Percentiles rank a stretch among this genome's conserved stretches.
Conservation (phyloP, 2,888 invertebrate genomes). For the Drosophila mayaguana region DNA sequence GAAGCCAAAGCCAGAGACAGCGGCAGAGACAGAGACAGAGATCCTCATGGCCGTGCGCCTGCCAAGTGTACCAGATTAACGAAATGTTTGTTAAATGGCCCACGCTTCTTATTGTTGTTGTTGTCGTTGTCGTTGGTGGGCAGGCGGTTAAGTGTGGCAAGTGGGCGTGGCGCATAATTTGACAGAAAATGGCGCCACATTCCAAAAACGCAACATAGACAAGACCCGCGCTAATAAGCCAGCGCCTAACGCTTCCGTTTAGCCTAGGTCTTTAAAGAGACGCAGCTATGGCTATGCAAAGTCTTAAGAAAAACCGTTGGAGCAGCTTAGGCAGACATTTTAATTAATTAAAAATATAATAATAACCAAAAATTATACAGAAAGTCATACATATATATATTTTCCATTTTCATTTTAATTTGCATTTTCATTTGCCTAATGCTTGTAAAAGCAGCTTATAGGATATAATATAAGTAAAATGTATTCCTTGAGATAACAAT, state of each 20-base stretch:
- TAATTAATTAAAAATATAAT: constrained; percentile 64
- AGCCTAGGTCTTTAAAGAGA: constrained; percentile 25
- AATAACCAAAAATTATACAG: constrained; percentile 34
- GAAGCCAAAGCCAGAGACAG: constrained; percentile 9
- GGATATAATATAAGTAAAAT: constrained; percentile 24
- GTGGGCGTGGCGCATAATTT: constrained; percentile 58
- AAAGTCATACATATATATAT: constrained; percentile 5
- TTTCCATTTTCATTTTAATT: constrained; percentile 47
- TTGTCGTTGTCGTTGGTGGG: constrained; percentile 24
- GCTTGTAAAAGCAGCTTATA: constrained; percentile 72
- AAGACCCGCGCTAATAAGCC: constrained; percentile 67
- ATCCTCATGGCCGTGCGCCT: constrained; percentile 63
- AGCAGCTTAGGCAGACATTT: constrained; percentile 54
- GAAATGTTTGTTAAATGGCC: constrained; percentile 78
- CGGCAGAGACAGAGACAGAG: constrained; percentile 17
- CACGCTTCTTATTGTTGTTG: constrained; percentile 25
- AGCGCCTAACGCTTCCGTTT: constrained; percentile 10
- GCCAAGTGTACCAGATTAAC: constrained; percentile 79
- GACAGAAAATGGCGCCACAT: constrained; percentile 25
- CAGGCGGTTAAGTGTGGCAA: not conserved
- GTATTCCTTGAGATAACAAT: constrained; percentile 29
- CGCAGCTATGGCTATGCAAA: not conserved
- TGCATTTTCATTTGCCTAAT: constrained; percentile 73
- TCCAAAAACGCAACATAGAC: constrained; percentile 48
- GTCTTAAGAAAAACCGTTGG: constrained; percentile 13